Percentiles rank a stretch among this genome's conserved stretches.
These are phyloP conservation scores for Cavia aperea DNA, from an alignment of 2,113 vertebrate genomes.

Conservation along the genomic window DNA sequence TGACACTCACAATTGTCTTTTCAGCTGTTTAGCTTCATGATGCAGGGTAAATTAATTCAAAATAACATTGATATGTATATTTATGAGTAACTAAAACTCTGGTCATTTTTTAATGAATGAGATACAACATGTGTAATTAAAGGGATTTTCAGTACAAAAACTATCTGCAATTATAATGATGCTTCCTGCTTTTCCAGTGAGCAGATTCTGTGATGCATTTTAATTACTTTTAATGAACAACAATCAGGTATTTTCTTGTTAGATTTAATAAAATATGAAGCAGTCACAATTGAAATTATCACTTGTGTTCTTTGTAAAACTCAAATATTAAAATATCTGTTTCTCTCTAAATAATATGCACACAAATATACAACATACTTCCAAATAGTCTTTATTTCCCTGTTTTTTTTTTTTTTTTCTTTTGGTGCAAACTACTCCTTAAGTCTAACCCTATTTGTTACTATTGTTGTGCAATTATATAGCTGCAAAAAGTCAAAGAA, in stretches of 20 bases:
- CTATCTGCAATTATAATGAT: slow-evolving; percentile 12
- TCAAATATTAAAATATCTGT: background rate
- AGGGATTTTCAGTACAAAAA: background rate
- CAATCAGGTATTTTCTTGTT: background rate
- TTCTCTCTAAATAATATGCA: background rate
- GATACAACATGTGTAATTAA: slow-evolving; percentile 15
- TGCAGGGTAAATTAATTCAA: background rate
- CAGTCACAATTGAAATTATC: slow-evolving; percentile 10
- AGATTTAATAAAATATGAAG: slow-evolving; percentile 36
- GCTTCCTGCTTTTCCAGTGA: background rate
- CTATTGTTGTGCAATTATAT: background rate
- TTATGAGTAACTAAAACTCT: background rate
- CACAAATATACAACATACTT: background rate
- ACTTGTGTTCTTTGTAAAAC: background rate
- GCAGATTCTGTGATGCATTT: slow-evolving; percentile 15
- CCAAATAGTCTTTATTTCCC: background rate
- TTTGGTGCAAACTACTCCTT: background rate
- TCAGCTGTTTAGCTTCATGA: background rate
- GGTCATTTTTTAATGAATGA: slow-evolving; percentile 10
- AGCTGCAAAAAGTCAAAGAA: background rate
- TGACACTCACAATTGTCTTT: background rate
- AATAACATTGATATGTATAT: background rate
- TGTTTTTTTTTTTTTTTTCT: background rate
- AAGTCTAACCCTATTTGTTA: background rate
- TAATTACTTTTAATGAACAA: slow-evolving; percentile 40